Conservation (phyloP, 2,888 invertebrate genomes). For the Helicoverpa assulta region DNA sequence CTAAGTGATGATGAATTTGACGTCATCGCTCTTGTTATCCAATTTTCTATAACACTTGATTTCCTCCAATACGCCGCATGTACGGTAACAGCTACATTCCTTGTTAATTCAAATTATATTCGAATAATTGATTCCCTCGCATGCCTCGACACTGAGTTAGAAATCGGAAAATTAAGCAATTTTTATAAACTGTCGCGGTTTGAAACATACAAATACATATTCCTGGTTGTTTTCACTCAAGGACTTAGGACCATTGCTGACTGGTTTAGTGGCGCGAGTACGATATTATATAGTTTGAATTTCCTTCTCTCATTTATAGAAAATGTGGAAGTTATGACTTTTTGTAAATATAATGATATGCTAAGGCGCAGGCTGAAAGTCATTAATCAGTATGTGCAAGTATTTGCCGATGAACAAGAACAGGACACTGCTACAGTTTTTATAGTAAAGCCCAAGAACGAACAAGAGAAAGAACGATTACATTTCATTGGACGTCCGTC, state of each 20-base stretch:
- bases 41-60: background rate
- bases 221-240: background rate
- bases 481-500: slow-evolving; percentile 66
- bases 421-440: slow-evolving; percentile 58
- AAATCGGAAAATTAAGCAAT: too few species aligned
- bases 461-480: slow-evolving; percentile 24
- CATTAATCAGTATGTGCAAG: slow-evolving; percentile 69
- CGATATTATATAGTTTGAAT: background rate
- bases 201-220: background rate
- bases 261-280: background rate
- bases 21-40: background rate
- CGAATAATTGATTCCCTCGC: too few species aligned
- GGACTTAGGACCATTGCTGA: background rate
- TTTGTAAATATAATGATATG: background rate
- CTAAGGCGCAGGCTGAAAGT: slow-evolving; percentile 23
- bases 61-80: background rate
- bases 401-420: slow-evolving; percentile 66
- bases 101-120: background rate
- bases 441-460: slow-evolving; percentile 43
- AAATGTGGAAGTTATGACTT: background rate
- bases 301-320: background rate
- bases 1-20: background rate
- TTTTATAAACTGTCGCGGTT: background rate
- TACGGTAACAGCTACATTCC: background rate
- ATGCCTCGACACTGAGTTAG: too few species aligned